Evolutionary conservation across 2,797 vertebrate genomes (phyloP).

Genomic region (Remorina albescens): DNA sequence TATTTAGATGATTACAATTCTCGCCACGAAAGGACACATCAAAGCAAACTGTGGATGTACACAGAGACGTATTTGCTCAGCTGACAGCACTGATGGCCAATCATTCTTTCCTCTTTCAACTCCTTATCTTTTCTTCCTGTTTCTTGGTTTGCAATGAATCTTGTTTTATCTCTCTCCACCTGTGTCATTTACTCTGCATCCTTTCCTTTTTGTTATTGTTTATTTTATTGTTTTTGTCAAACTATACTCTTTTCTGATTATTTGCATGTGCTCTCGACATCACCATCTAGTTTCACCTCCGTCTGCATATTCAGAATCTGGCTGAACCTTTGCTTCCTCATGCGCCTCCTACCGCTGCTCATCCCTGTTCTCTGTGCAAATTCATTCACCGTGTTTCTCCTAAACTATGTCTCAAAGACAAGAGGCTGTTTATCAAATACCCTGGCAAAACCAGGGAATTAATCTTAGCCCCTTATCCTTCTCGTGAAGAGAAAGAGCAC

Average conservation of each 20-base stretch:
- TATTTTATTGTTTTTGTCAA: not conserved
- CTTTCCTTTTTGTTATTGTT: not conserved
- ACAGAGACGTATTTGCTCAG: not conserved
- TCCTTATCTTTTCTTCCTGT: not conserved
- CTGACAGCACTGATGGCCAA: constrained; percentile 7
- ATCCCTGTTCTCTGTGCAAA: constrained; percentile 31
- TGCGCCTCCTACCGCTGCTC: constrained; percentile 10
- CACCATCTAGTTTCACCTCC: constrained; percentile 28
- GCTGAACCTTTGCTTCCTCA: constrained; percentile 14
- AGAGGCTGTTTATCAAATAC: constrained; percentile 80
- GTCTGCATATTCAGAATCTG: not conserved
- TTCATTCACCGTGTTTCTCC: constrained; percentile 65
- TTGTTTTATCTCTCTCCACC: not conserved
- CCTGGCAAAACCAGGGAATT: constrained; percentile 74
- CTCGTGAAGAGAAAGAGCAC: constrained; percentile 45
- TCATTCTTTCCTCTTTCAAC: not conserved
- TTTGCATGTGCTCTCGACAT: constrained; percentile 29
- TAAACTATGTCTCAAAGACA: constrained; percentile 73
- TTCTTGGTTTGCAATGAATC: not conserved
- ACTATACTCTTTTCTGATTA: constrained; percentile 23
- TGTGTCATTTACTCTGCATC: constrained; percentile 19
- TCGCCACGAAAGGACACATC: not conserved
- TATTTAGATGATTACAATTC: not conserved
- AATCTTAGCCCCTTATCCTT: constrained; percentile 73
- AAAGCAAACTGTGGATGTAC: not conserved